Conservation (phyloP, 92 coral and sea anemone genomes). For the Epizoanthus illoricatus region DNA sequence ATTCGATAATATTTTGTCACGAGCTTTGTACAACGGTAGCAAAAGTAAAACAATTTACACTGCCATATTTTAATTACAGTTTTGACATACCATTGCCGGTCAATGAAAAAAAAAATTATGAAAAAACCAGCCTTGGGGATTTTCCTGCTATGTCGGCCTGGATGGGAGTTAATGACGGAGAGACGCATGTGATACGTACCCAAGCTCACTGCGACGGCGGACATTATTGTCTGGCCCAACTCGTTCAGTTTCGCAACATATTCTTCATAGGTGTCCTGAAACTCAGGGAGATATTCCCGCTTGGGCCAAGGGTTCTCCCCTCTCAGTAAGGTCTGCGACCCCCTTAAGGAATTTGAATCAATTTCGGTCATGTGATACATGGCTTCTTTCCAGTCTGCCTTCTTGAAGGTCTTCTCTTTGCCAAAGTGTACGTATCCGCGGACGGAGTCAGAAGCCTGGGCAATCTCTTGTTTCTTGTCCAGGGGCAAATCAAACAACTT, state of each 20-base stretch:
- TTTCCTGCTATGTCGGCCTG: background rate
- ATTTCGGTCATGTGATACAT: slow-evolving; percentile 68
- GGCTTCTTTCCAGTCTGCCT: slow-evolving; percentile 86
- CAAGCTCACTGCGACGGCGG: slow-evolving; percentile 64
- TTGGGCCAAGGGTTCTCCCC: slow-evolving; percentile 67
- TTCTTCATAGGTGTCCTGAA: slow-evolving; percentile 40
- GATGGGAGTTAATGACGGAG: no score
- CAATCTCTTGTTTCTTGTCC: slow-evolving; percentile 60
- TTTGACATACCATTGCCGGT: no score
- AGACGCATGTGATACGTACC: slow-evolving; percentile 48
- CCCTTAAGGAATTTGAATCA: slow-evolving; percentile 35
- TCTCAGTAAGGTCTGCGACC: slow-evolving; percentile 49
- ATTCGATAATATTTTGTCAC: no score
- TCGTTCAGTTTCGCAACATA: slow-evolving; percentile 53
- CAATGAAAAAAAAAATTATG: no score
- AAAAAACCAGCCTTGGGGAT: background rate
- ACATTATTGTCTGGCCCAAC: slow-evolving; percentile 64
- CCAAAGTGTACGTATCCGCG: slow-evolving; percentile 74
- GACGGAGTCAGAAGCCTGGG: slow-evolving; percentile 48
- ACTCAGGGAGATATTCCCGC: slow-evolving; percentile 58
- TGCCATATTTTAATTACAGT: no score
- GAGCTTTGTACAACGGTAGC: no score
- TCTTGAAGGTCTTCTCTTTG: slow-evolving; percentile 59
- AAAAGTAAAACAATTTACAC: no score
- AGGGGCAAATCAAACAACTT: slow-evolving; percentile 66